phyloP scores from a whole-genome alignment of 2,113 vertebrate species.

The Mobula birostris region DNA sequence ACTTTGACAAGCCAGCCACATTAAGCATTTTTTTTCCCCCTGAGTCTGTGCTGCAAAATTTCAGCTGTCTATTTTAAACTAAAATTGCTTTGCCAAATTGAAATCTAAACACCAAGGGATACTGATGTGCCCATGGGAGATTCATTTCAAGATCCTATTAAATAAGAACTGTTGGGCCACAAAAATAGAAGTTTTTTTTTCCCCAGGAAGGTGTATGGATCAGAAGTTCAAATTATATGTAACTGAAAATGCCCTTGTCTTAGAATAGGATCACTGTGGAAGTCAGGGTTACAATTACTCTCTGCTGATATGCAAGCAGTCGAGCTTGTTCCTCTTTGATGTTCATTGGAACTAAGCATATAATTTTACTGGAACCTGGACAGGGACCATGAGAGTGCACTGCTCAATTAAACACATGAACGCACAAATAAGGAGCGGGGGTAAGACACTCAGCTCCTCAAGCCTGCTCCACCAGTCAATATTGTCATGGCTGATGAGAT shows the following conservation, averaged over 20 bases:
- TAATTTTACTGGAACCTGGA: not conserved
- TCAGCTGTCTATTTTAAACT: not conserved
- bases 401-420: not conserved
- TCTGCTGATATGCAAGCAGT: not conserved
- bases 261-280: not conserved
- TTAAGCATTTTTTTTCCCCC: not conserved
- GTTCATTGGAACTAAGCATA: not conserved
- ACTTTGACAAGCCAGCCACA: not conserved
- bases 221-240: constrained; percentile 3
- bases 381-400: not conserved
- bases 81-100: constrained; percentile 21
- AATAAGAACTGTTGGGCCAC: not conserved
- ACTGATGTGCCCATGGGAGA: not conserved
- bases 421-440: too few relatives aligned
- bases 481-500: too few relatives aligned
- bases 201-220: not conserved
- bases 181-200: not conserved
- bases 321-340: not conserved
- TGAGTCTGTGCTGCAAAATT: not conserved
- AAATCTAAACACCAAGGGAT: not conserved
- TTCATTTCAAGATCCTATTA: not conserved
- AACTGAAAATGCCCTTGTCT: not conserved
- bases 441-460: too few relatives aligned
- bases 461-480: too few relatives aligned
- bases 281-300: not conserved